Evolutionary conservation across 2,888 invertebrate genomes (phyloP), one percentile per base, ranked within the genome.

Genomic region (Hirtodrosophila duncani): DNA sequence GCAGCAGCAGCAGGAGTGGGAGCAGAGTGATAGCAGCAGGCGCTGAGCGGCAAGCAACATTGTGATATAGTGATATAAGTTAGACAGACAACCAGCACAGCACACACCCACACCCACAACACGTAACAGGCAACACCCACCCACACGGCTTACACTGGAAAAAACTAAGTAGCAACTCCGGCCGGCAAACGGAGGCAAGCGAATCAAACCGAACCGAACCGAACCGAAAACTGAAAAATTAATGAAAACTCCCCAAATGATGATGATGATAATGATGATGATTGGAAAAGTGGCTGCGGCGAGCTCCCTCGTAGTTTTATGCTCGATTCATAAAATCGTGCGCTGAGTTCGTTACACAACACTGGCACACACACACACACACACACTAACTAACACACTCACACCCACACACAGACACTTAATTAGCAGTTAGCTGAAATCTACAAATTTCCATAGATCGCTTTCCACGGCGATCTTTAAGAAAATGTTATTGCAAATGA

Each of bases 61-160:
- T 84, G 83, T 84, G 83, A 84, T 84, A 84, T 84, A 84, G 84
- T 70, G 70, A 71, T 82, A 82, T 81, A 78, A 66, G 68, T 65
- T 44, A 56, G 62, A 46, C 30, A 14, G n/a, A 31, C 27, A 21
- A 58, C 56, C 58, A 60, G 43, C 48, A 49, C 33, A 34, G 38
- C 39, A 29, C 41, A 55, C 34, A 52, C 46, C 18, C 61, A 44
- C 46, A 63, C 33, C n/a, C n/a, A n/a, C n/a, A n/a, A 39, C 31
- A 43, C 20, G 17, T 37, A 48, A 27, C n/a, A 37, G 23, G 7
- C 4, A 10, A 5, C 11, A 16, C n/a, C n/a, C n/a, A n/a, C n/a
- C n/a, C n/a, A n/a, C n/a, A n/a, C n/a, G n/a, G n/a, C n/a, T n/a
- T n/a, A 57, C n/a, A 31, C 24, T 16, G 3, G 9, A 34, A 21